Evolutionary conservation across 2,113 vertebrate species (phyloP), one percentile per base, ranked within the genome.

Genomic region (Pteruthius melanotis): DNA sequence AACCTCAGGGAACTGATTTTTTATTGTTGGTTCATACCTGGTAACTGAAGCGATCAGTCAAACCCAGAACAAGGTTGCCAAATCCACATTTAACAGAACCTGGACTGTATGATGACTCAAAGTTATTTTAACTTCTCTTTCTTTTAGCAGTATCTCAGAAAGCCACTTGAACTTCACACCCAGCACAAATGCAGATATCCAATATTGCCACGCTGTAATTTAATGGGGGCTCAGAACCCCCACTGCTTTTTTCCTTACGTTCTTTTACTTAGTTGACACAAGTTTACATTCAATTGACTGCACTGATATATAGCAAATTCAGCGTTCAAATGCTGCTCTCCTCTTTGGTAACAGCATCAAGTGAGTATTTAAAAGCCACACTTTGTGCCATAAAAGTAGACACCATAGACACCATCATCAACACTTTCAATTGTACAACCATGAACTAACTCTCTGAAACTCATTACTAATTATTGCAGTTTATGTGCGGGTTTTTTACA

Each of bases 401-500:
- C 0, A 1, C 0, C 0, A 13, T 3, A 60, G 10, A 12, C 6
- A 24, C 10, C 3, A 10, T 2, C 11, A 22, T 21, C 54, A 53
- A 9, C 7, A 18, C 2, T 45, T 3, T 1, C 20, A 65, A 18
- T 14, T 20, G 2, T 5, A 12, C 3, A 44, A 9, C 11, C 8
- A 10, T 6, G 28, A 82, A 20, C 1, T 44, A 47, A 60, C 13
- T 1, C 3, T 15, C 7, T 27, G 1, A 42, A 87, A 13, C 0
- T 3, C 11, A 8, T 10, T 52, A 6, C 0, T 6, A 27, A 22
- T 10, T 2, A 12, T 1, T 20, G 15, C 23, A 5, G 11, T 18
- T 45, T 3, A 5, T 0, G 1, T 0, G 2, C 1, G 2, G 3
- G 2, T 12, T 54, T 75, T 28, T 20, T 3, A 4, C 1, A 4